Evolutionary conservation across 2,797 vertebrate genomes (phyloP), one percentile per base, ranked within the genome.

Genomic region (Thaleichthys pacificus): DNA sequence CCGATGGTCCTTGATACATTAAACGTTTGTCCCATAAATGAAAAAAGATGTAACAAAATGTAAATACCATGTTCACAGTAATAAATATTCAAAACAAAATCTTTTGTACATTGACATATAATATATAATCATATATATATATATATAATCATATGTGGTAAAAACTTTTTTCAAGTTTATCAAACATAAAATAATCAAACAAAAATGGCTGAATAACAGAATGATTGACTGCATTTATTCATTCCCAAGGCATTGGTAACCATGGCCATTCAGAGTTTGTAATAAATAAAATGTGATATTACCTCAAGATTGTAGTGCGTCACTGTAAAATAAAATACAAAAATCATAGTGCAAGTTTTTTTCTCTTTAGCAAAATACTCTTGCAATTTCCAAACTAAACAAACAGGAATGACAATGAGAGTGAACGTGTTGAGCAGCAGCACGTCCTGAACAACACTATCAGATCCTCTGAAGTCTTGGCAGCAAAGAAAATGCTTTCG

Each of bases 181-280:
- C 89, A 92, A 95, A 94, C 94, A 89, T 80, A 89, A 90, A 94
- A 91, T 88, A 76, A 92, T 92, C 80, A 80, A 92, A 89, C 83
- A 93, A 92, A 93, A 93, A 94, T 92, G 91, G 91, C 88, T 85
- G 92, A 91, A 92, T 92, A 93, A 88, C 82, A 90, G 81, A 89
- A 90, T 88, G 82, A 91, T 56, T 89, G 93, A 95, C 93, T 93
- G 91, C 91, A 93, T 92, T 84, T 86, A 89, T 92, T 93, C 92
- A 95, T 96, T 95, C 94, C 93, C 94, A 97, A 99, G 96, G 95
- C 96, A 96, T 91, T 87, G 89, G 94, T 96, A 96, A 97, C 97
- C 95, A 97, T 89, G 94, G 92, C 93, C 92, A 94, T 95, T 96
- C 93, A 94, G 80, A 82, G 93, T 94, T 91, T 94, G 92, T 92